Conservation (phyloP, 2,797 vertebrate genomes). For the Spinibarbus caldwelli region DNA sequence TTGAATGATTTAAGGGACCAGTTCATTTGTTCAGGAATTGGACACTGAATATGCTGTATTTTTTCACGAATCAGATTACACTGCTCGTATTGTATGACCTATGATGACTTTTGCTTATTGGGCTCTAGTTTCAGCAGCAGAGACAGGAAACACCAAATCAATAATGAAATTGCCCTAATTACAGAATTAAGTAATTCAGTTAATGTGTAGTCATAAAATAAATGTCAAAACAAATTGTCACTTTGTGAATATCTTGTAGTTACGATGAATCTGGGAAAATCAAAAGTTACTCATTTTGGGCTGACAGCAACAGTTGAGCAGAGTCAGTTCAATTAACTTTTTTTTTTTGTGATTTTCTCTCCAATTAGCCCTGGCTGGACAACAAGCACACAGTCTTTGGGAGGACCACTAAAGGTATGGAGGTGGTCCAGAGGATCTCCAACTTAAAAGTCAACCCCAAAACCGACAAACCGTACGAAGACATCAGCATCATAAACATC, state of each 20-base stretch:
- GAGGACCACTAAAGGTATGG: constrained; percentile 95
- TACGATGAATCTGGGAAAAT: background rate
- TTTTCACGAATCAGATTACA: background rate
- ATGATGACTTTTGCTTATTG: background rate
- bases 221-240: background rate
- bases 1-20: background rate
- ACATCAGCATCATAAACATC: constrained; percentile 98
- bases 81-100: background rate
- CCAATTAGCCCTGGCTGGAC: constrained; percentile 93
- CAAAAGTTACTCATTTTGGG: background rate
- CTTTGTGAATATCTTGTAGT: background rate
- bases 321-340: background rate
- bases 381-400: constrained; percentile 99
- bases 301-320: background rate
- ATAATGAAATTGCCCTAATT: background rate
- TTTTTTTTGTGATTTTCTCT: background rate
- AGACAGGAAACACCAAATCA: background rate
- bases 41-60: background rate
- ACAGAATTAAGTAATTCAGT: background rate
- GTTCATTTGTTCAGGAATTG: background rate
- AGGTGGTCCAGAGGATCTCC: constrained; percentile 97
- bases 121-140: background rate
- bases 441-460: constrained; percentile 97
- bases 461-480: constrained; percentile 98
- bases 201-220: background rate